These are phyloP conservation scores for Heliocidaris tuberculata DNA, from an alignment of 35 echinoderm and acorn worm species.

Conservation along the genomic window DNA sequence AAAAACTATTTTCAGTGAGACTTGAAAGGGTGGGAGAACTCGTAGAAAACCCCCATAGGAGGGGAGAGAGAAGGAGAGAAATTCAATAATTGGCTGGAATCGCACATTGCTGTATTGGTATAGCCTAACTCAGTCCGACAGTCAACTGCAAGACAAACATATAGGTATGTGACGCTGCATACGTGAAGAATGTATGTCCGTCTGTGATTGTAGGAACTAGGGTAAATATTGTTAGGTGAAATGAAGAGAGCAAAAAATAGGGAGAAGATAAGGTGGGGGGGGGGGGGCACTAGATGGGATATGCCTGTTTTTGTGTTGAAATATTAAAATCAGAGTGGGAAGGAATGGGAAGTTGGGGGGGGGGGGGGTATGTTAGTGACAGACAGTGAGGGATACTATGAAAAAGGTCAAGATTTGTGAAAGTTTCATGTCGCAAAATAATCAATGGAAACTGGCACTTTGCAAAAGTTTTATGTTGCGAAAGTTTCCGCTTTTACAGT, in stretches of 20 bases:
- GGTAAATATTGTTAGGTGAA: background rate
- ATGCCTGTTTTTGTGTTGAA: too few species aligned
- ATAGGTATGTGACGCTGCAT: constrained; percentile 31
- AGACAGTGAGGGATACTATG: background rate
- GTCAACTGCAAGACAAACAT: constrained; percentile 28
- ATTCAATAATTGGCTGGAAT: constrained; percentile 38
- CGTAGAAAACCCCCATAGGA: background rate
- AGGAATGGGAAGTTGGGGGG: background rate
- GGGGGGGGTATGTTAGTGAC: background rate
- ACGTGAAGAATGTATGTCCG: background rate
- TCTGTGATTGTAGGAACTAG: background rate
- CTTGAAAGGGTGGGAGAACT: background rate
- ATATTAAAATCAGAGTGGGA: background rate
- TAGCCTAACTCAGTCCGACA: background rate
- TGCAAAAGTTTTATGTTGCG: background rate
- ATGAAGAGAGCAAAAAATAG: background rate
- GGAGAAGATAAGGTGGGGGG: background rate
- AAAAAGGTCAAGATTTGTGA: too few species aligned
- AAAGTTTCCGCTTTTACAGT: background rate
- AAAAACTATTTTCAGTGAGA: background rate
- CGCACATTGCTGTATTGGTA: constrained; percentile 8
- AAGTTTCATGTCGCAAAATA: too few species aligned
- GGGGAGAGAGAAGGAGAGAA: background rate
- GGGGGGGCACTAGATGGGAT: too few species aligned
- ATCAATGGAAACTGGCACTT: too few species aligned